These are phyloP conservation scores for Drosophila triauraria DNA, from an alignment of 1,140 invertebrate genomes.

Conservation along the genomic window DNA sequence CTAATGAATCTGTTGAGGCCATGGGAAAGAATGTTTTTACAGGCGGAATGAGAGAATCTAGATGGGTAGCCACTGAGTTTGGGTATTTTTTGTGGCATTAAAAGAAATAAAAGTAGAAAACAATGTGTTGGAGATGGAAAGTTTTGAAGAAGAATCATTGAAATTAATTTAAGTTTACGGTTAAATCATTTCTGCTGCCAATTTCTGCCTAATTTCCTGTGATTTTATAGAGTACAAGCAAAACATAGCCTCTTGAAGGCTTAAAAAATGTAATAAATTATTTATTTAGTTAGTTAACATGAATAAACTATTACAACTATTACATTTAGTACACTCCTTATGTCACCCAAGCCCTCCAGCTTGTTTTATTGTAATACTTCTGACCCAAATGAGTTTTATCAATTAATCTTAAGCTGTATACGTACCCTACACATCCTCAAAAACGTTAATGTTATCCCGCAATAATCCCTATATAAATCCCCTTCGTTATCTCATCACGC, in stretches of 20 bases:
- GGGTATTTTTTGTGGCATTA: neutral
- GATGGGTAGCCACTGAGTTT: constrained; percentile 8
- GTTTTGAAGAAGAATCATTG: neutral
- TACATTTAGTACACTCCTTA: too few species aligned
- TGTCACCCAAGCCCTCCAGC: neutral
- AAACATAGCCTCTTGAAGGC: neutral
- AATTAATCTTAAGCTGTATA: constrained; percentile 12
- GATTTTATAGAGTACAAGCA: neutral
- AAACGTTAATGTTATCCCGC: neutral
- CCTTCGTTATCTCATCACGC: constrained; percentile 26
- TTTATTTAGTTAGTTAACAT: too few species aligned
- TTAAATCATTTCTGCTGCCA: neutral
- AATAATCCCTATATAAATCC: constrained; percentile 26
- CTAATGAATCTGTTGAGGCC: constrained; percentile 30
- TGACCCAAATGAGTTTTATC: constrained; percentile 10
- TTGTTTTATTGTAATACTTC: neutral
- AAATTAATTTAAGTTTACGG: neutral
- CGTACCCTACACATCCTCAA: neutral
- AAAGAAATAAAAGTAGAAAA: neutral
- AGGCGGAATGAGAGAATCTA: constrained; percentile 1
- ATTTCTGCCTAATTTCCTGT: neutral
- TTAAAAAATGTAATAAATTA: too few species aligned
- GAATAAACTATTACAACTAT: neutral
- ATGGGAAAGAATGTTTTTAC: constrained; percentile 21
- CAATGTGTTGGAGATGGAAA: neutral